Conservation (phyloP, 2,113 vertebrate genomes). For the Hippoglossus stenolepis region DNA sequence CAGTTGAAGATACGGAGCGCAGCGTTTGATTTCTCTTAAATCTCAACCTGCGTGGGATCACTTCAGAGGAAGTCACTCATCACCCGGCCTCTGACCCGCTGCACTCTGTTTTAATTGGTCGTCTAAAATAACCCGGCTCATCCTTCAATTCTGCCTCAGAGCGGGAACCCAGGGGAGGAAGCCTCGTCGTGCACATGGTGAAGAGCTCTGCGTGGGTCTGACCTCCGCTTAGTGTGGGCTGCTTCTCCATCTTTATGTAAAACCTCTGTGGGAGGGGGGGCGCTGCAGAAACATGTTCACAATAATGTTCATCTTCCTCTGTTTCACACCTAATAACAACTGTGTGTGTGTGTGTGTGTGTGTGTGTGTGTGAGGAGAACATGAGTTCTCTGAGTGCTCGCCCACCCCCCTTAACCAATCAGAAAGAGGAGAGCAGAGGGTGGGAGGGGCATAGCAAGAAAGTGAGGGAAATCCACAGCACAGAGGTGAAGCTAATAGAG, state of each 20-base stretch:
- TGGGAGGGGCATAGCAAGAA: conserved; percentile 43
- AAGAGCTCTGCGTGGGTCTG: conserved; percentile 55
- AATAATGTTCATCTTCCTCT: not conserved
- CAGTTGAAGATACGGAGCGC: too few species aligned
- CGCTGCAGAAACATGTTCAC: conserved; percentile 5
- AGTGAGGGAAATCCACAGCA: conserved; percentile 65
- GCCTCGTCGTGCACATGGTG: conserved; percentile 27
- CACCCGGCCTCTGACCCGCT: conserved; percentile 29
- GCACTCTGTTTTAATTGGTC: conserved; percentile 65
- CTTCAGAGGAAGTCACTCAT: not conserved
- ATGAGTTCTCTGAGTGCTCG: conserved; percentile 52
- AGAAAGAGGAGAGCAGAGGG: conserved; percentile 13
- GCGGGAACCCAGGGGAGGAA: conserved; percentile 43
- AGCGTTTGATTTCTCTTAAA: too few species aligned
- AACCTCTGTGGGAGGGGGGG: conserved; percentile 73
- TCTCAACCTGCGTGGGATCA: too few species aligned
- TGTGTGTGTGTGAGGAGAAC: conserved; percentile 15
- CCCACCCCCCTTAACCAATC: conserved; percentile 66
- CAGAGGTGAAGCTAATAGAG: conserved; percentile 47
- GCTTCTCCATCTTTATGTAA: conserved; percentile 76
- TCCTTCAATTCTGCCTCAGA: conserved; percentile 37
- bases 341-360: not conserved
- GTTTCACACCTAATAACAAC: not conserved
- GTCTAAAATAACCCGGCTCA: conserved; percentile 70
- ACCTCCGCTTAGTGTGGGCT: conserved; percentile 61